These are phyloP conservation scores for Notolabrus celidotus DNA, from an alignment of 2,797 vertebrate genomes.

Conservation along the genomic window DNA sequence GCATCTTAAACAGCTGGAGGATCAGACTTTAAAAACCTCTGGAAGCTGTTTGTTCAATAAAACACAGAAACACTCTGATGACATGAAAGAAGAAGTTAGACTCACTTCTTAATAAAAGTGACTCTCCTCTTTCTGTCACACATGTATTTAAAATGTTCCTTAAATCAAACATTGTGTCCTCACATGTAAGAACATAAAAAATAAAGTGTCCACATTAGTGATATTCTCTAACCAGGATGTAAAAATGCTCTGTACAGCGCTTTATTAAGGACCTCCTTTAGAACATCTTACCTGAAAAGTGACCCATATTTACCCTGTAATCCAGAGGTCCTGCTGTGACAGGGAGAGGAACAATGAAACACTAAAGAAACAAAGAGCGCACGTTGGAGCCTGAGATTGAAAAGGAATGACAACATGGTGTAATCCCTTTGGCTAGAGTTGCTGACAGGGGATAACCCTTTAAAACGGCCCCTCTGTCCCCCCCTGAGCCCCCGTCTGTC, in stretches of 20 bases:
- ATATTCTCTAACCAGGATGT: no score
- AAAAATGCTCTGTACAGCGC: not conserved
- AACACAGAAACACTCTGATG: no score
- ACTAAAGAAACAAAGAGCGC: constrained; percentile 80
- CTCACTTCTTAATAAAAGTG: no score
- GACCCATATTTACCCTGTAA: constrained; percentile 61
- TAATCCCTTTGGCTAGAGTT: constrained; percentile 88
- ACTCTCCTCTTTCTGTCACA: no score
- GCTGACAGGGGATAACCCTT: constrained; percentile 87
- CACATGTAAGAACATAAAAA: no score
- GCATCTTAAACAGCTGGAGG: no score
- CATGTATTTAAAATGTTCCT: no score
- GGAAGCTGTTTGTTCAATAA: no score
- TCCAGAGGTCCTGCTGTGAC: constrained; percentile 64
- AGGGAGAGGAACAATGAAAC: constrained; percentile 73
- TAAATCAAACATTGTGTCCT: no score
- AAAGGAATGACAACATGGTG: constrained; percentile 82
- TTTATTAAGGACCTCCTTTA: constrained; percentile 2
- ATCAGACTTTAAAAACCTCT: no score
- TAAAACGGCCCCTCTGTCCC: constrained; percentile 73
- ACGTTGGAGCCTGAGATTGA: constrained; percentile 80
- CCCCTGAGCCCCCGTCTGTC: constrained; percentile 49
- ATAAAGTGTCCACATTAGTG: no score
- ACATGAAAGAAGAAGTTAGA: no score
- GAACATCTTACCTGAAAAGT: constrained; percentile 58